These are phyloP conservation scores for Octonoba sinensis DNA, from an alignment of 2,888 invertebrate genomes.

Conservation along the genomic window DNA sequence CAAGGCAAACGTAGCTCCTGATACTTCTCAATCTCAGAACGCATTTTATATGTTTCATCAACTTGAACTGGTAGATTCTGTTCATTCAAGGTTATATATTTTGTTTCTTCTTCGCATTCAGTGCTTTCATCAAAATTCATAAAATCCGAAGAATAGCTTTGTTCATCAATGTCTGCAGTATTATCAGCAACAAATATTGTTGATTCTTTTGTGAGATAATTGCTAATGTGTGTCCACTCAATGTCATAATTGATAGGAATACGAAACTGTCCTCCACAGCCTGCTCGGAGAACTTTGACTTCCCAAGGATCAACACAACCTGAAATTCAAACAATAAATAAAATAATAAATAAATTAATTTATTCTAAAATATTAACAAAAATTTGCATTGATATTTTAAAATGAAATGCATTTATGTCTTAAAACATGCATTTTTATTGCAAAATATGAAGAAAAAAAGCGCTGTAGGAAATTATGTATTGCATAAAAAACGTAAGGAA, in stretches of 20 bases:
- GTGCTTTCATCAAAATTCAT: slow-evolving; percentile 53
- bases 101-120: slow-evolving; percentile 40
- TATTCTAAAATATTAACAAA: neutral
- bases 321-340: slow-evolving; percentile 71
- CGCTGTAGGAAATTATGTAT: too few relatives aligned
- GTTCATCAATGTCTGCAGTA: slow-evolving; percentile 73
- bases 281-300: slow-evolving; percentile 86
- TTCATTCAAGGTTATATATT: slow-evolving; percentile 41
- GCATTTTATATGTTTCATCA: slow-evolving; percentile 63
- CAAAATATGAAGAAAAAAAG: too few relatives aligned
- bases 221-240: slow-evolving; percentile 78
- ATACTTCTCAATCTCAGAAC: slow-evolving; percentile 65
- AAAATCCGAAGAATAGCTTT: slow-evolving; percentile 53
- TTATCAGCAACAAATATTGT: slow-evolving; percentile 53
- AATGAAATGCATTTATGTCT: neutral
- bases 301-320: slow-evolving; percentile 94
- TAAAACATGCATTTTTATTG: too few relatives aligned
- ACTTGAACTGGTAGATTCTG: slow-evolving; percentile 7
- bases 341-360: neutral
- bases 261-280: slow-evolving; percentile 87
- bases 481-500: too few relatives aligned
- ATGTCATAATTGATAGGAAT: slow-evolving; percentile 79
- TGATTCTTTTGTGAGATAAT: slow-evolving; percentile 72
- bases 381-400: neutral
- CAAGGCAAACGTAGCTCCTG: slow-evolving; percentile 73